phyloP scores from a whole-genome alignment of 2,113 vertebrate species.

The Microtus ochrogaster region DNA sequence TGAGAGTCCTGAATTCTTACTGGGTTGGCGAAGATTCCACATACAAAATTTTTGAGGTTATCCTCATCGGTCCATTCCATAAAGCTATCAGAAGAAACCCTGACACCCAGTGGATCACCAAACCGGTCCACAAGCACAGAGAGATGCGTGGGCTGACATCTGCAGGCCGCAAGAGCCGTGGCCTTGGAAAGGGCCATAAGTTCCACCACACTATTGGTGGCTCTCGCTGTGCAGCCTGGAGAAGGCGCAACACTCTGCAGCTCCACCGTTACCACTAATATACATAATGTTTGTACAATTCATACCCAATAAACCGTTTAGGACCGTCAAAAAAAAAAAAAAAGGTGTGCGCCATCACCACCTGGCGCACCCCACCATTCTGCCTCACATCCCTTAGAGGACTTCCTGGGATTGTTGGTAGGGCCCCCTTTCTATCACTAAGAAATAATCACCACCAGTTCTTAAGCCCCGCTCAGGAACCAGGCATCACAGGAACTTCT shows the following conservation, averaged over 20 bases:
- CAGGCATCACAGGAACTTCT: neutral
- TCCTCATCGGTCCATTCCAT: no score
- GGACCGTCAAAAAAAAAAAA: no score
- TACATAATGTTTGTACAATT: no score
- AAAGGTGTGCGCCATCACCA: neutral
- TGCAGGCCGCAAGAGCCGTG: constrained; percentile 97
- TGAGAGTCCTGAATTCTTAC: constrained; percentile 95
- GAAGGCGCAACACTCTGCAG: constrained; percentile 62
- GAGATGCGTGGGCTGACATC: constrained; percentile 99
- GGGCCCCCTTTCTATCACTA: neutral
- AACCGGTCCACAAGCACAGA: constrained; percentile 97
- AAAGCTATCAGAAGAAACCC: constrained; percentile 94
- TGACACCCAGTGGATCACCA: constrained; percentile 98
- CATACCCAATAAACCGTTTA: no score
- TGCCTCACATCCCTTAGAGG: neutral
- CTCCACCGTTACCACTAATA: no score
- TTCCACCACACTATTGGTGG: constrained; percentile 98
- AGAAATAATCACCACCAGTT: neutral
- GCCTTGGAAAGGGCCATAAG: constrained; percentile 97
- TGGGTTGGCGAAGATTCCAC: constrained; percentile 98
- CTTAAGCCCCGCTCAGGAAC: neutral
- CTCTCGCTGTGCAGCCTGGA: constrained; percentile 95
- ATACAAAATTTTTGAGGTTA: no score
- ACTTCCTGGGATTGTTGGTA: neutral
- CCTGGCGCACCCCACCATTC: neutral